A percentile compares a stretch with the other conserved stretches of the same genome.
These are phyloP conservation scores for Sisor rabdophorus DNA, from an alignment of 2,113 vertebrate species.

Conservation along the genomic window DNA sequence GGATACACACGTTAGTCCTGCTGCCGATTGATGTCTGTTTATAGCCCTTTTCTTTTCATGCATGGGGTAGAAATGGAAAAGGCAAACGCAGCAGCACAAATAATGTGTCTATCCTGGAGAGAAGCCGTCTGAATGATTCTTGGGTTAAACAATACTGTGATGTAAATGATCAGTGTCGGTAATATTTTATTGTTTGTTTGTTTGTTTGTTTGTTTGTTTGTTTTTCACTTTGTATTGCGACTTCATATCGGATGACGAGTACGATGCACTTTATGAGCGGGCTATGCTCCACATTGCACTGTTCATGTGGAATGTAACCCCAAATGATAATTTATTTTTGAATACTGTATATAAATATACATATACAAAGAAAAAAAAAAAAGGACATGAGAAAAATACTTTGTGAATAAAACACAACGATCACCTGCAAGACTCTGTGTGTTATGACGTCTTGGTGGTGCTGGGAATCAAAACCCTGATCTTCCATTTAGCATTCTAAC, in stretches of 20 bases:
- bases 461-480: too few species aligned
- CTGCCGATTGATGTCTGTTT: constrained; percentile 18
- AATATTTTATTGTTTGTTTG: constrained; percentile 30
- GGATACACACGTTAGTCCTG: constrained; percentile 17
- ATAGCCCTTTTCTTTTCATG: constrained; percentile 17
- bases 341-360: constrained; percentile 74
- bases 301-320: constrained; percentile 71
- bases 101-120: neutral
- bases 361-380: constrained; percentile 62
- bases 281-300: constrained; percentile 56
- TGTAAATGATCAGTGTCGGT: constrained; percentile 35
- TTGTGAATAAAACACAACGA: constrained; percentile 52
- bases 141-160: constrained; percentile 48
- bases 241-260: constrained; percentile 47
- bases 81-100: constrained; percentile 27
- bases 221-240: constrained; percentile 45
- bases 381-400: constrained; percentile 37
- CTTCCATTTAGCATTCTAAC: too few species aligned
- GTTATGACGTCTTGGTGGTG: constrained; percentile 8
- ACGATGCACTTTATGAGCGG: constrained; percentile 60
- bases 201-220: constrained; percentile 28
- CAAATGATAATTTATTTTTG: constrained; percentile 77
- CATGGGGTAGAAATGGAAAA: constrained; percentile 27
- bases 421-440: constrained; percentile 17
- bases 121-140: constrained; percentile 11